Conservation (phyloP, 1,140 invertebrate genomes). For the Hyles euphorbiae region DNA sequence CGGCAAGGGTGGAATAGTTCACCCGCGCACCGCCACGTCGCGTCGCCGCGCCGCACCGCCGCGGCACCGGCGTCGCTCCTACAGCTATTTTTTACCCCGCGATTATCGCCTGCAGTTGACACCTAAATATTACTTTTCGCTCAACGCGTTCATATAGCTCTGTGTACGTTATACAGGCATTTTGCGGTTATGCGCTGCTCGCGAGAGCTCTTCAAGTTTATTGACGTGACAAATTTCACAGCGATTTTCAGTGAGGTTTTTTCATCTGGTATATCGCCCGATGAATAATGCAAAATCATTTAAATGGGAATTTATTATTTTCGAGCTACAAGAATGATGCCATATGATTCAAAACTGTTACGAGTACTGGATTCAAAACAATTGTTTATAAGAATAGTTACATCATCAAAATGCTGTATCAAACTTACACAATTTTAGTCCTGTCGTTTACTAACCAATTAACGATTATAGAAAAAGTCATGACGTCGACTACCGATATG, state of each 20-base stretch:
- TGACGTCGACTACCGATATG: no score
- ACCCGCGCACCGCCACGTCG: conserved; percentile 13
- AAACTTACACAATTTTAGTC: no score
- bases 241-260: conserved; percentile 9
- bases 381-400: no score
- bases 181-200: conserved; percentile 42
- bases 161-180: conserved; percentile 50
- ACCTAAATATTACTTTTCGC: conserved; percentile 72
- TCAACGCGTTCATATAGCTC: conserved; percentile 35
- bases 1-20: conserved; percentile 67
- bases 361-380: no score
- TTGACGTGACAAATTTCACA: conserved; percentile 48
- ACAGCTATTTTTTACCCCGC: conserved; percentile 68
- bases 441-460: no score
- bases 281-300: no score
- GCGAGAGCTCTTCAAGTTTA: conserved; percentile 57
- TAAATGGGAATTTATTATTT: no score
- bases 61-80: conserved; percentile 27
- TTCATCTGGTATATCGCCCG: no score
- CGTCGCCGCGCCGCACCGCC: conserved; percentile 9
- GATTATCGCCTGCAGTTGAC: conserved; percentile 73
- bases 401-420: no score
- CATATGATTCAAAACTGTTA: no score
- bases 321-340: no score
- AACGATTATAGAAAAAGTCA: no score